Conservation (phyloP, 2,888 invertebrate species). For the Itoplectis maculator region DNA sequence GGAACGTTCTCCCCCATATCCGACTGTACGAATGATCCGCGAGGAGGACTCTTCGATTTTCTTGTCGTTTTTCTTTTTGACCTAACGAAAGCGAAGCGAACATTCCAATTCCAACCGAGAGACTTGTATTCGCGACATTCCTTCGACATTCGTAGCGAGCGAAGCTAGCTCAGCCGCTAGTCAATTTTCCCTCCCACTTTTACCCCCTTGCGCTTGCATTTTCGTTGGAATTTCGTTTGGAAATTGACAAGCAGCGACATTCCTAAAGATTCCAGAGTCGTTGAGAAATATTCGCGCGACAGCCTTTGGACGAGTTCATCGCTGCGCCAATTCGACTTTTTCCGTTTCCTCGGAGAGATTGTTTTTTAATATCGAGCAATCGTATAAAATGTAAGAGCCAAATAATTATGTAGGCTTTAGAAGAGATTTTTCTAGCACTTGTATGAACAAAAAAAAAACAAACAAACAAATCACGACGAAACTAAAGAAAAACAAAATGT, state of each 20-base stretch:
- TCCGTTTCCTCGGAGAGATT: conserved; percentile 12
- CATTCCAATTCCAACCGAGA: conserved; percentile 61
- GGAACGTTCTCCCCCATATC: conserved; percentile 60
- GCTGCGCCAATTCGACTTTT: conserved; percentile 6
- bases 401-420: conserved; percentile 43
- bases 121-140: conserved; percentile 39
- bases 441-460: conserved; percentile 50
- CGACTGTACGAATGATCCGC: conserved; percentile 50
- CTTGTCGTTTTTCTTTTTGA: conserved; percentile 33
- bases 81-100: conserved; percentile 16
- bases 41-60: conserved; percentile 17
- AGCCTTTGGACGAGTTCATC: neutral
- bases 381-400: conserved; percentile 32
- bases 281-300: conserved; percentile 17
- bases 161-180: neutral
- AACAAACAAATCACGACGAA: conserved; percentile 7
- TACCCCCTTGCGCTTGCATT: conserved; percentile 35
- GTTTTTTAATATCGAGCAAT: conserved; percentile 50
- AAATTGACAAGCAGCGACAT: conserved; percentile 51
- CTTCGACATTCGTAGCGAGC: conserved; percentile 7
- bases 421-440: conserved; percentile 60
- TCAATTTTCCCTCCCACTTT: conserved; percentile 23
- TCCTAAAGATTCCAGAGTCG: conserved; percentile 61
- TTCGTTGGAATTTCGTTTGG: conserved; percentile 44
- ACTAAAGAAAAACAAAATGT: conserved; percentile 21